Conservation (phyloP, 2,888 invertebrate species). For the Andrena minutula region DNA sequence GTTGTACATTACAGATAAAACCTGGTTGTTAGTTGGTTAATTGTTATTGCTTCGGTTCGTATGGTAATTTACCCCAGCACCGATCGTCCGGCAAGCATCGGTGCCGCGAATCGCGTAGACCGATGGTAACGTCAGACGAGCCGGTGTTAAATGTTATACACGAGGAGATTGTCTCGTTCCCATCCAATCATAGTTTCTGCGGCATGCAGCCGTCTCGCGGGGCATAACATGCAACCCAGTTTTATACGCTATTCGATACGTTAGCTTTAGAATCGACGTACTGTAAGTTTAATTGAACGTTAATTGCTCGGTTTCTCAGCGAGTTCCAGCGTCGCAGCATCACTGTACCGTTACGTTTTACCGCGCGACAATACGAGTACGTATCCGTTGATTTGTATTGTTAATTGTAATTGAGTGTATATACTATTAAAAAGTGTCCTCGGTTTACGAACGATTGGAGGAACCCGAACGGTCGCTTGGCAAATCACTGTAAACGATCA, state of each 20-base stretch:
- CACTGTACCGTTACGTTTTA: slow-evolving; percentile 47
- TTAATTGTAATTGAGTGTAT: slow-evolving; percentile 46
- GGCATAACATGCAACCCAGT: slow-evolving; percentile 35
- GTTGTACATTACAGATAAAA: slow-evolving; percentile 40
- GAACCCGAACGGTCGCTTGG: slow-evolving; percentile 18
- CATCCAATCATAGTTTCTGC: slow-evolving; percentile 29
- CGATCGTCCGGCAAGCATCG: slow-evolving; percentile 19
- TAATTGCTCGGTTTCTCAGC: slow-evolving; percentile 39
- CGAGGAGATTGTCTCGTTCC: slow-evolving; percentile 6
- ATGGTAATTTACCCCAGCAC: slow-evolving; percentile 35
- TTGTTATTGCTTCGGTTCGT: slow-evolving; percentile 45
- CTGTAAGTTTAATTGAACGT: slow-evolving; percentile 44
- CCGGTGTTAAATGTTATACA: slow-evolving; percentile 44
- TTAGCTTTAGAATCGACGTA: slow-evolving; percentile 24
- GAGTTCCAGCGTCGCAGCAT: slow-evolving; percentile 36
- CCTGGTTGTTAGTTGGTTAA: slow-evolving; percentile 42
- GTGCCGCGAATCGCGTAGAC: not conserved
- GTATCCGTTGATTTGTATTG: slow-evolving; percentile 36
- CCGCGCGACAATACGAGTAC: slow-evolving; percentile 22
- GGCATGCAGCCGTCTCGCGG: slow-evolving; percentile 25
- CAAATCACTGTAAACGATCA: not conserved
- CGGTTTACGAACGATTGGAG: slow-evolving; percentile 25
- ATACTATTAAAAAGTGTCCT: slow-evolving; percentile 46
- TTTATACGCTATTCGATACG: slow-evolving; percentile 37
- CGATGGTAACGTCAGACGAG: slow-evolving; percentile 24